phyloP scores from a whole-genome alignment of 2,888 invertebrate species.

The Meloe dianella region DNA sequence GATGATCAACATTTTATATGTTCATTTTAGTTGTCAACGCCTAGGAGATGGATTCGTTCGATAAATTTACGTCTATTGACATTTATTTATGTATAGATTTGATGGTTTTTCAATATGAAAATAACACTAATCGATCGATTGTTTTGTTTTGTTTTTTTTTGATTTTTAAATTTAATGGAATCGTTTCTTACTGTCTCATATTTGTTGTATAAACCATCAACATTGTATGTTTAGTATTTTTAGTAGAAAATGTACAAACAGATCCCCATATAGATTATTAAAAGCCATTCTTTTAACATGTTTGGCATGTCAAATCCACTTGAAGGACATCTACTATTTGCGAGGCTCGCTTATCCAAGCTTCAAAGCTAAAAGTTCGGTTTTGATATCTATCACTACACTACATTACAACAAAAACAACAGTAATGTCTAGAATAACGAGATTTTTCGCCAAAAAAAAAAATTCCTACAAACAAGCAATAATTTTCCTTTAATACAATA shows the following conservation, averaged over 20 bases:
- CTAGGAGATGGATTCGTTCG: constrained; percentile 14
- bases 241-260: background rate
- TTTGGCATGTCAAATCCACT: constrained; percentile 7
- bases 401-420: background rate
- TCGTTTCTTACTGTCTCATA: background rate
- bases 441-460: background rate
- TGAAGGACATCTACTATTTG: background rate
- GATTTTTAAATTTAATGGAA: constrained; percentile 6
- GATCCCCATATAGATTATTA: constrained; percentile 9
- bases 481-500: background rate
- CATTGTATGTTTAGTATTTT: background rate
- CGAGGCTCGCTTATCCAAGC: background rate
- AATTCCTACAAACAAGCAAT: background rate
- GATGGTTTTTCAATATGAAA: constrained; percentile 5
- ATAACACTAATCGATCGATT: background rate
- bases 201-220: background rate
- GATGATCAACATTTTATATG: constrained; percentile 18
- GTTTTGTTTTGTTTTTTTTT: no score
- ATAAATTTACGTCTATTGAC: constrained; percentile 4
- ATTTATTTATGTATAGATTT: constrained; percentile 2
- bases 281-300: constrained; percentile 3
- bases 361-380: constrained; percentile 1
- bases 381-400: background rate
- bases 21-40: constrained; percentile 21
- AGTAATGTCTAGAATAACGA: background rate